A percentile compares a stretch with the other conserved stretches of the same genome.
These are phyloP conservation scores for Eretmocerus hayati DNA, from an alignment of 2,888 invertebrate species.

Conservation along the genomic window DNA sequence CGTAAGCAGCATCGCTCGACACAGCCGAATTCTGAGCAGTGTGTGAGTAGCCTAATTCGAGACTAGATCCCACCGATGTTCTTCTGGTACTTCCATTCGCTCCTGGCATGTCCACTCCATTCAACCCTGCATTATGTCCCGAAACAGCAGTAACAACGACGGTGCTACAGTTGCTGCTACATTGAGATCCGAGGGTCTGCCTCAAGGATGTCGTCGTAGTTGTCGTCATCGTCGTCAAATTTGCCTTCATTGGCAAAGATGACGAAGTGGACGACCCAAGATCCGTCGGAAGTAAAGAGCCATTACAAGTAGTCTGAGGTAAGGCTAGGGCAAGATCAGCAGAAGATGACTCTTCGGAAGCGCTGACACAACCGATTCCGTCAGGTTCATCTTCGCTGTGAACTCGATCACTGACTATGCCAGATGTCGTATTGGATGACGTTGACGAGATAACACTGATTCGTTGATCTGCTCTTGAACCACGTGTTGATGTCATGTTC, in stretches of 20 bases:
- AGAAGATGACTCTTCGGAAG: slow-evolving; percentile 38
- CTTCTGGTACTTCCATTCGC: neutral
- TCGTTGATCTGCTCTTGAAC: slow-evolving; percentile 69
- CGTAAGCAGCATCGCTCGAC: slow-evolving; percentile 50
- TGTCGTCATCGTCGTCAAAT: neutral
- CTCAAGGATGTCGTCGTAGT: slow-evolving; percentile 22
- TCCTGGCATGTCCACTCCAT: too few relatives aligned
- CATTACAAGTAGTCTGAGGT: too few relatives aligned
- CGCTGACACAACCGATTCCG: slow-evolving; percentile 80
- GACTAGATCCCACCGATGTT: slow-evolving; percentile 71
- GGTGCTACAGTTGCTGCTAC: slow-evolving; percentile 80
- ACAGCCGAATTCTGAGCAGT: slow-evolving; percentile 79
- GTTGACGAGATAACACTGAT: slow-evolving; percentile 88
- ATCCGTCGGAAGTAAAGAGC: neutral
- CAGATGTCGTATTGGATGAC: slow-evolving; percentile 95
- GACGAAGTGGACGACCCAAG: neutral
- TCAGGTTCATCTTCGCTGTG: slow-evolving; percentile 92
- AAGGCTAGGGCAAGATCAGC: slow-evolving; percentile 15
- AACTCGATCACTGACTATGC: slow-evolving; percentile 91
- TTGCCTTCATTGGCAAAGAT: neutral
- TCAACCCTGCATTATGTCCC: too few relatives aligned
- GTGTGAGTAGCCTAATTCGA: slow-evolving; percentile 79
- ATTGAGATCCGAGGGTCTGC: slow-evolving; percentile 64
- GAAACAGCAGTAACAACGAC: slow-evolving; percentile 61
- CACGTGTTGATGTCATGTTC: slow-evolving; percentile 53